Evolutionary conservation across 64 coral and sea anemone genomes (phyloP).

Genomic region (Montipora sp.): DNA sequence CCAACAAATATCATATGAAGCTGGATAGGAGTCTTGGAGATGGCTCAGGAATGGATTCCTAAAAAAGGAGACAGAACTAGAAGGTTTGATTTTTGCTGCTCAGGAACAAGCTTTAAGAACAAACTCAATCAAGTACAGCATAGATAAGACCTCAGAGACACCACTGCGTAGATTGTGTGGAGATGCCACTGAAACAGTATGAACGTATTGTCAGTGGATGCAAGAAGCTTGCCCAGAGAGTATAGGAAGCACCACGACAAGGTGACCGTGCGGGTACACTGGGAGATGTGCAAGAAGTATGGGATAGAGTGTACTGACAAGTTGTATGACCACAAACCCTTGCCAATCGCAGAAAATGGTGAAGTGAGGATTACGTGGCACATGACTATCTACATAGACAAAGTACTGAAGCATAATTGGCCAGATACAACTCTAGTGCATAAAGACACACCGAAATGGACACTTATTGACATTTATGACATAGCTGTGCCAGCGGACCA

Average conservation of each 20-base stretch:
- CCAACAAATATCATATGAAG: too few species aligned
- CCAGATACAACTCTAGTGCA: constrained; percentile 12
- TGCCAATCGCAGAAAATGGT: not conserved
- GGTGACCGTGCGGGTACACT: constrained; percentile 10
- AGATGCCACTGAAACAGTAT: too few species aligned
- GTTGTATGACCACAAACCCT: constrained; percentile 9
- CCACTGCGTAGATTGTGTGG: too few species aligned
- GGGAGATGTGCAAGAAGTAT: constrained; percentile 25
- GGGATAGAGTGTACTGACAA: constrained; percentile 45
- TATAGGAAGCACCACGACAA: not conserved
- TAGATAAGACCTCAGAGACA: too few species aligned
- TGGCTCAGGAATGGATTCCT: too few species aligned
- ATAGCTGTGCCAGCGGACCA: constrained; percentile 23
- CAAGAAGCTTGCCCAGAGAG: too few species aligned
- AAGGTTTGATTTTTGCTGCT: too few species aligned
- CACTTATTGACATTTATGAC: not conserved
- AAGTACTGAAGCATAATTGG: not conserved
- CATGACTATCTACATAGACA: constrained; percentile 9
- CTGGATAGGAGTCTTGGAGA: too few species aligned
- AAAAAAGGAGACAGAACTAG: too few species aligned
- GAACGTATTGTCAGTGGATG: too few species aligned
- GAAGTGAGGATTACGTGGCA: constrained; percentile 17
- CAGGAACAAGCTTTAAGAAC: too few species aligned
- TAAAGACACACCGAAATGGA: not conserved
- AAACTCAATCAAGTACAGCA: too few species aligned